Conservation (phyloP, 2,113 vertebrate genomes). For the Hyperoodon ampullatus region DNA sequence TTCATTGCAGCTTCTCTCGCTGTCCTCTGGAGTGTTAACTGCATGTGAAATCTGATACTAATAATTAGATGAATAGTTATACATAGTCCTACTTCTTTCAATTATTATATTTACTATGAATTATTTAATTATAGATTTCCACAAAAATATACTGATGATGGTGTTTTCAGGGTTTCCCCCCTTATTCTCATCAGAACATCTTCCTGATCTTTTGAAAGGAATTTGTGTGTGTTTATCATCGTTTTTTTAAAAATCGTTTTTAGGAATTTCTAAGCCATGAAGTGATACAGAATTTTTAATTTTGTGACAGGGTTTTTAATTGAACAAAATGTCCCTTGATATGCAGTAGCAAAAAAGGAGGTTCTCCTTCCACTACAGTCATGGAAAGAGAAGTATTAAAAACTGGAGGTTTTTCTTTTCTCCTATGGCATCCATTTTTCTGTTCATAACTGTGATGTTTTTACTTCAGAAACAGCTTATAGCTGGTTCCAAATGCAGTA, state of each 20-base stretch:
- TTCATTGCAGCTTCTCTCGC: not conserved
- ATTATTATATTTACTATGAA: constrained; percentile 53
- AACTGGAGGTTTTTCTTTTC: not conserved
- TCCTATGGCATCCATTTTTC: not conserved
- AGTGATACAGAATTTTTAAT: not conserved
- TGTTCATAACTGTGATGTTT: not conserved
- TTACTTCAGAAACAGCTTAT: not conserved
- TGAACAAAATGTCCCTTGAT: not conserved
- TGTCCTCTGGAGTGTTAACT: constrained; percentile 50
- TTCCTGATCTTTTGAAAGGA: constrained; percentile 2
- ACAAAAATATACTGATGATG: constrained; percentile 24
- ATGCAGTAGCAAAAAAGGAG: not conserved
- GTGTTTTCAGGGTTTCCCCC: not conserved
- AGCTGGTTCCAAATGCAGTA: not conserved
- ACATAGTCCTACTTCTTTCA: constrained; percentile 38
- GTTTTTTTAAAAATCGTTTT: not conserved
- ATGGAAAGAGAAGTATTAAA: not conserved
- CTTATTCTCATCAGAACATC: not conserved
- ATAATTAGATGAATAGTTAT: constrained; percentile 41
- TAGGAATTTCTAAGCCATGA: not conserved
- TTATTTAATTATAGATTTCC: constrained; percentile 55
- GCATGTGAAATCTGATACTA: constrained; percentile 44
- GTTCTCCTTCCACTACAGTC: not conserved
- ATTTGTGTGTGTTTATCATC: not conserved
- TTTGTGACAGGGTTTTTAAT: not conserved